Evolutionary conservation across 2,888 invertebrate species (phyloP).

Genomic region (Sesamia inferens): DNA sequence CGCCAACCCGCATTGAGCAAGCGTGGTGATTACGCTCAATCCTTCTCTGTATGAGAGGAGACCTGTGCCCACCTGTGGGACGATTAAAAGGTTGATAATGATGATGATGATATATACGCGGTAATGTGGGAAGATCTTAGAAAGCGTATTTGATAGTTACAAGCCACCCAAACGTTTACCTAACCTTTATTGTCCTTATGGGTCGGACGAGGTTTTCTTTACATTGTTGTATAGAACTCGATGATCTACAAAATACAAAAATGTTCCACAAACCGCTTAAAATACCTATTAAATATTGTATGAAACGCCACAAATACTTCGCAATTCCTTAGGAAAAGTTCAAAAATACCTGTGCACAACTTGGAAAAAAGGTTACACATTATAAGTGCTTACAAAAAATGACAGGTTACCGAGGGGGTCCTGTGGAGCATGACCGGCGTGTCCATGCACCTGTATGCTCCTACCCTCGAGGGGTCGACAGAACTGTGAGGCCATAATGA

Average conservation of each 20-base stretch:
- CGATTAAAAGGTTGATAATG: no score
- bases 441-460: conserved; percentile 65
- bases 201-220: no score
- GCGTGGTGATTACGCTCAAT: no score
- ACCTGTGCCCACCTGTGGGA: no score
- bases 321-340: conserved; percentile 11
- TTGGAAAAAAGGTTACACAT: conserved; percentile 43
- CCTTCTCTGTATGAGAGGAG: no score
- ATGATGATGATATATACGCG: no score
- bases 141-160: no score
- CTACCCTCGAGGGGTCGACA: conserved; percentile 19
- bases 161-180: no score
- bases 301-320: background rate
- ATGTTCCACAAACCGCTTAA: background rate
- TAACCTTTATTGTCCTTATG: no score
- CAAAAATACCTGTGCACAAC: conserved; percentile 23
- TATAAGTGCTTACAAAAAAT: conserved; percentile 65
- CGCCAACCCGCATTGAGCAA: no score
- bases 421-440: conserved; percentile 68
- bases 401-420: conserved; percentile 65
- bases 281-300: conserved; percentile 1
- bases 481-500: background rate
- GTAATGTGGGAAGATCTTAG: no score
- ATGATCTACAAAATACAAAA: background rate
- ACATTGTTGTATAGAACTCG: no score